These are phyloP conservation scores for Lasioglossum albipes DNA, from an alignment of 1,140 invertebrate species.

Conservation along the genomic window DNA sequence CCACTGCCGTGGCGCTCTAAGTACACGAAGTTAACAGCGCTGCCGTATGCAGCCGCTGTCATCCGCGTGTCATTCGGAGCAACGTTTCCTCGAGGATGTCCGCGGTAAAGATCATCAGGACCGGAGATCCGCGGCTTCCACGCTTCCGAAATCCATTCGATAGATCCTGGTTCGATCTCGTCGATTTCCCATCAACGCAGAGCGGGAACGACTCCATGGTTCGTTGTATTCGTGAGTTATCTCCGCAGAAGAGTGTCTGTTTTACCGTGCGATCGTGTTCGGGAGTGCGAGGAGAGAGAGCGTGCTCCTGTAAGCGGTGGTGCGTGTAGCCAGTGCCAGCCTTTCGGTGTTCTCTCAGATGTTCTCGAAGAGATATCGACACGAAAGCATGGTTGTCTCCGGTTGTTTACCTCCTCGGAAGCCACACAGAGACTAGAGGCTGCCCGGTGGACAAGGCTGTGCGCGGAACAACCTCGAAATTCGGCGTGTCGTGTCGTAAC, in stretches of 20 bases:
- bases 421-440: background rate
- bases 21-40: background rate
- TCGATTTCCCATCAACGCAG: background rate
- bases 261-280: slow-evolving; percentile 45
- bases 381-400: background rate
- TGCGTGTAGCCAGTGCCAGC: background rate
- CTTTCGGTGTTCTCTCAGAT: slow-evolving; percentile 1
- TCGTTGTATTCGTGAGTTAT: background rate
- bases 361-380: background rate
- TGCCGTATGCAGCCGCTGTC: slow-evolving; percentile 30
- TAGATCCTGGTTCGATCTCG: background rate
- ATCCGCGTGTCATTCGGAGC: background rate
- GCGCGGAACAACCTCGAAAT: background rate
- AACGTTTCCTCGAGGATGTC: slow-evolving; percentile 34
- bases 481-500: background rate
- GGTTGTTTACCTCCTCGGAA: background rate
- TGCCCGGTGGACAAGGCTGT: too few relatives aligned
- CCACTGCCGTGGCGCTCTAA: background rate
- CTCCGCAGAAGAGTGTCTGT: slow-evolving; percentile 31
- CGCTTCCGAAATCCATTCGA: background rate
- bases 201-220: too few relatives aligned
- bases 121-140: slow-evolving; percentile 7
- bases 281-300: slow-evolving; percentile 6
- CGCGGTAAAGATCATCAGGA: slow-evolving; percentile 17
- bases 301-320: slow-evolving; percentile 34